A percentile compares a stretch with the other conserved stretches of the same genome.
Evolutionary conservation across 2,797 vertebrate species (phyloP).

Genomic region (Sebastes dallii): DNA sequence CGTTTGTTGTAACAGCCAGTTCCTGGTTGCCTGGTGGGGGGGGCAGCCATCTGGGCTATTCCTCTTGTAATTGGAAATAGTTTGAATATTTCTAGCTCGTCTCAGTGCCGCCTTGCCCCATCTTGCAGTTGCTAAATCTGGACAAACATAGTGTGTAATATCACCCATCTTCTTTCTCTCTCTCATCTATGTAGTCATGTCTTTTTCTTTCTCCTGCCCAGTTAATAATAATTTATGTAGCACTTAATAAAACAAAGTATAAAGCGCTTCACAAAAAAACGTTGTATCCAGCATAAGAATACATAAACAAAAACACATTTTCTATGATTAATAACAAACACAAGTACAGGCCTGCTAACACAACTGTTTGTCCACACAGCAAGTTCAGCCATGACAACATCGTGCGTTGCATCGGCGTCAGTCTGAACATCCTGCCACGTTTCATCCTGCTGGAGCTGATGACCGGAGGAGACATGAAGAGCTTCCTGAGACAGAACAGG

Average conservation of each 20-base stretch:
- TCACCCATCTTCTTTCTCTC: too few species aligned
- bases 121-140: too few species aligned
- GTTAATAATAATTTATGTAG: too few species aligned
- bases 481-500: conserved; percentile 90
- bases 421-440: conserved; percentile 87
- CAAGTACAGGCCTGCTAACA: background rate
- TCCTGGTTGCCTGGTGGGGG: too few species aligned
- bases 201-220: background rate
- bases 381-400: conserved; percentile 95
- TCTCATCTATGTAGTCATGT: too few species aligned
- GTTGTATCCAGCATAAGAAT: background rate
- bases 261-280: too few species aligned
- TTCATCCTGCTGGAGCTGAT: conserved; percentile 96
- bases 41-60: background rate
- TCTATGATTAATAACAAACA: background rate
- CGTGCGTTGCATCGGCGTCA: conserved; percentile 90
- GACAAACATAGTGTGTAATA: too few species aligned
- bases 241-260: too few species aligned
- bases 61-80: background rate
- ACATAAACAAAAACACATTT: background rate
- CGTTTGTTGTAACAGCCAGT: too few species aligned
- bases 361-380: conserved; percentile 69
- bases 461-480: conserved; percentile 95
- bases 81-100: background rate
- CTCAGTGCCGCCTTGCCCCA: too few species aligned